Base-by-base conservation (phyloP, 53 echinoderm and acorn worm species). In the Echinometra lucunter region DNA sequence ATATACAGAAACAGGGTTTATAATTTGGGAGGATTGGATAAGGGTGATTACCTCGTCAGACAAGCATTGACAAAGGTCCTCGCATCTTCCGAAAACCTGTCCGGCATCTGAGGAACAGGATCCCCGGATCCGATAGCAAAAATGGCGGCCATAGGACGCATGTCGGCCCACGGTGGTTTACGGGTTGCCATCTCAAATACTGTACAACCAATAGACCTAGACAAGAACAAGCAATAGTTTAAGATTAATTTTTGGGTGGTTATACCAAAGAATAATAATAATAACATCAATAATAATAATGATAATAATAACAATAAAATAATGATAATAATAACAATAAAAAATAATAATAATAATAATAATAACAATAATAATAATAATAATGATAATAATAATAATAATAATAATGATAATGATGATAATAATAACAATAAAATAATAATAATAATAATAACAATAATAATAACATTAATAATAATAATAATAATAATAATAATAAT, bases 121-220 rank as follows among this genome's bases (percentile, higher is more conserved):
- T 91, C 96, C 12, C 99, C 99, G 3, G 99, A 96, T 5, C 99
- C 99, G 45, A 99, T 99, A 47, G 97, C 98, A 96, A 98, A 99
- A 66, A 99, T 99, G 81, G 99, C 99, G 16, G 98, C 38, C 99
- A 99, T 98, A 9, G 99, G 99, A 19, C 97, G 97, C 99, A 99
- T 97, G 69, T 99, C 97, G 9, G 99, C 92, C 99, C 99, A 99
- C 3, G 98, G 99, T 10, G 99, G 99, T 55, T 98, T 99, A 55
- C 98, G 89, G 27, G 97, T 95, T 2, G 99, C 98, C 99, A 99
- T 99, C 96, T 99, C 99, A 96, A 98, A 98, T 16, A 99, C 97
- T 18, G 99, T 99, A 92, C 99, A 99, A 16, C 99, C 99, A 82
- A 99, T 95, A 87, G 98, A 98, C 99, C 99, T 98, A 83, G 30